Conservation (phyloP, 2,888 invertebrate genomes). For the Lysandra bellargus region DNA sequence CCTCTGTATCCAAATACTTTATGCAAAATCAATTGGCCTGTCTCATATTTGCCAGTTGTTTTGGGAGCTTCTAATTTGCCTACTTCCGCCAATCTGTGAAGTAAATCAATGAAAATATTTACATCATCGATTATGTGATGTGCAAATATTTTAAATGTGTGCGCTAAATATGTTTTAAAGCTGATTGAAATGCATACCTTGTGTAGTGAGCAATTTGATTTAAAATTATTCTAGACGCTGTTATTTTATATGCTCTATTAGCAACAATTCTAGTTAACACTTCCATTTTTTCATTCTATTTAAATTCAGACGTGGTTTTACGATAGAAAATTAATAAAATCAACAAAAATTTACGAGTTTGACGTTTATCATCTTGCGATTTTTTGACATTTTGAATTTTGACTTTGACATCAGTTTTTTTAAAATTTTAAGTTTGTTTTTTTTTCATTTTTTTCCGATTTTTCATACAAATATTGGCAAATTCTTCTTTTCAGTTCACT, state of each 20-base stretch:
- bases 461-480: background rate
- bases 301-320: slow-evolving; percentile 32
- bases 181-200: slow-evolving; percentile 52
- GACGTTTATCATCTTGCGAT: slow-evolving; percentile 50
- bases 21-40: slow-evolving; percentile 97
- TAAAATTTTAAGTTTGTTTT: background rate
- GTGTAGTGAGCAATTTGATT: slow-evolving; percentile 73
- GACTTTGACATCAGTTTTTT: slow-evolving; percentile 46
- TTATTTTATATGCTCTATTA: slow-evolving; percentile 60
- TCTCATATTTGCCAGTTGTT: slow-evolving; percentile 94
- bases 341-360: slow-evolving; percentile 3
- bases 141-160: background rate
- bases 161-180: too few species aligned
- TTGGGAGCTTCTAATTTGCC: slow-evolving; percentile 94
- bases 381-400: slow-evolving; percentile 44
- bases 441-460: background rate
- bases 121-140: slow-evolving; percentile 33
- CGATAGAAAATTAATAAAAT: background rate
- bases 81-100: slow-evolving; percentile 92
- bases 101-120: slow-evolving; percentile 37
- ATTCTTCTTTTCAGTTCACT: background rate
- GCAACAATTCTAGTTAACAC: slow-evolving; percentile 72
- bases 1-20: slow-evolving; percentile 98
- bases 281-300: slow-evolving; percentile 78
- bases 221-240: slow-evolving; percentile 64